Conservation (phyloP, 2,888 invertebrate genomes). For the Eupithecia exiguata region DNA sequence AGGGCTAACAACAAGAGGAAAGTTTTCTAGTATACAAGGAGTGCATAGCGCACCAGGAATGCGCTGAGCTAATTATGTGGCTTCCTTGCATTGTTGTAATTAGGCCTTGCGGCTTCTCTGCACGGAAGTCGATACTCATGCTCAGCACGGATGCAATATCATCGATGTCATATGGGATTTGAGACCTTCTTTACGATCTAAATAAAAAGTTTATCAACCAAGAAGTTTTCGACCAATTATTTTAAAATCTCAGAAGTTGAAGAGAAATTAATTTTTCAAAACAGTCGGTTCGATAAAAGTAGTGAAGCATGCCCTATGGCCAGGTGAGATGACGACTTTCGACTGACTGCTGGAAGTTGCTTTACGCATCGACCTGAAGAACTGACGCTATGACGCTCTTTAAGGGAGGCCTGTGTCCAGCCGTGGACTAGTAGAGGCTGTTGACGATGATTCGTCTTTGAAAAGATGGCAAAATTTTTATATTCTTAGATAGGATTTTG, state of each 20-base stretch:
- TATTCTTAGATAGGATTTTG: too few species aligned
- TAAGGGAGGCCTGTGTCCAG: too few species aligned
- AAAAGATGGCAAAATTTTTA: too few species aligned
- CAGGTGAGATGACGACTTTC: too few species aligned
- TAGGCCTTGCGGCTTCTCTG: constrained; percentile 12
- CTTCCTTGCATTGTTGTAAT: constrained; percentile 32
- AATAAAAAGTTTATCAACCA: not conserved
- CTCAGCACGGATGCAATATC: not conserved
- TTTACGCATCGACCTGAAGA: too few species aligned
- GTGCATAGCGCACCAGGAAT: constrained; percentile 14
- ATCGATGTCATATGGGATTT: not conserved
- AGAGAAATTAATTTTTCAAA: too few species aligned
- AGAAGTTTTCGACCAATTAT: not conserved
- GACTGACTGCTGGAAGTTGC: too few species aligned
- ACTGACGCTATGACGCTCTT: too few species aligned
- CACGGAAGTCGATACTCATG: constrained; percentile 3
- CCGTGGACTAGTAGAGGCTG: too few species aligned
- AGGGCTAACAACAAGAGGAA: not conserved
- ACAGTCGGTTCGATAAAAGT: too few species aligned
- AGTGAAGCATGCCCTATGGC: too few species aligned
- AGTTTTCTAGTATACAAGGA: constrained; percentile 10
- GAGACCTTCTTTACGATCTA: not conserved
- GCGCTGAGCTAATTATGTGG: constrained; percentile 33
- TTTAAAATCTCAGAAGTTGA: not conserved
- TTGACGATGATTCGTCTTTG: too few species aligned